A percentile compares a stretch with the other conserved stretches of the same genome.
phyloP scores from a whole-genome alignment of 1,140 invertebrate genomes.

The Dysdera silvatica region DNA sequence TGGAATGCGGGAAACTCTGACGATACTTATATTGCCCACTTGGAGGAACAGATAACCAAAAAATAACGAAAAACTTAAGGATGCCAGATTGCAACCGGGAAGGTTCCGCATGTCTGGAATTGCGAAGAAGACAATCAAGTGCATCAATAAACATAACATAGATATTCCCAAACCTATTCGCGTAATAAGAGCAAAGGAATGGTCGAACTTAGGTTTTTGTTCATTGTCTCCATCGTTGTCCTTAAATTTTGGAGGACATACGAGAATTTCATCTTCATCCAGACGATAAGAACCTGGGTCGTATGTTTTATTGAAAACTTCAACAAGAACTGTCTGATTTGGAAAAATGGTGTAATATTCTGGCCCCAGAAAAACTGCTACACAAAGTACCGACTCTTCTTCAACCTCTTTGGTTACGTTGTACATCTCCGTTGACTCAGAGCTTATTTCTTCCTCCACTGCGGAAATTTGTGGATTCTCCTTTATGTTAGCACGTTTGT shows the following conservation, averaged over 20 bases:
- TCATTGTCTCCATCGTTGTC: too few relatives aligned
- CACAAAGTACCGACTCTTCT: too few relatives aligned
- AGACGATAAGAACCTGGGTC: background rate
- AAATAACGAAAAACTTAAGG: conserved; percentile 45
- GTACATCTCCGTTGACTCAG: too few relatives aligned
- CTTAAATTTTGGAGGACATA: background rate
- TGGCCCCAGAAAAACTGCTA: too few relatives aligned
- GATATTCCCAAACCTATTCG: conserved; percentile 46
- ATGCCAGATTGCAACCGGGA: conserved; percentile 49
- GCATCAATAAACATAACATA: conserved; percentile 46
- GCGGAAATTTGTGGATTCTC: too few relatives aligned
- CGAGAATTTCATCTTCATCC: background rate
- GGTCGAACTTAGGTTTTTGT: too few relatives aligned
- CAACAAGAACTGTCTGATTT: background rate
- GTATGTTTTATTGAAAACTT: conserved; percentile 3
- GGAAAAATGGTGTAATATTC: background rate
- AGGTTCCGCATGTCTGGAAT: conserved; percentile 48
- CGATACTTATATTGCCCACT: conserved; percentile 33
- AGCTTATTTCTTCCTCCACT: too few relatives aligned
- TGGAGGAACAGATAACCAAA: conserved; percentile 43
- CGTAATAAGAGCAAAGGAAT: conserved; percentile 46
- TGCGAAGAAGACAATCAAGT: conserved; percentile 45
- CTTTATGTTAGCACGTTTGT: too few relatives aligned
- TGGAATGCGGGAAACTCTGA: background rate
- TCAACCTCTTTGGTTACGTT: too few relatives aligned